Percentiles rank a stretch among this genome's conserved stretches.
Evolutionary conservation across 2,888 invertebrate genomes (phyloP).

Genomic region (Acrocera orbiculus): DNA sequence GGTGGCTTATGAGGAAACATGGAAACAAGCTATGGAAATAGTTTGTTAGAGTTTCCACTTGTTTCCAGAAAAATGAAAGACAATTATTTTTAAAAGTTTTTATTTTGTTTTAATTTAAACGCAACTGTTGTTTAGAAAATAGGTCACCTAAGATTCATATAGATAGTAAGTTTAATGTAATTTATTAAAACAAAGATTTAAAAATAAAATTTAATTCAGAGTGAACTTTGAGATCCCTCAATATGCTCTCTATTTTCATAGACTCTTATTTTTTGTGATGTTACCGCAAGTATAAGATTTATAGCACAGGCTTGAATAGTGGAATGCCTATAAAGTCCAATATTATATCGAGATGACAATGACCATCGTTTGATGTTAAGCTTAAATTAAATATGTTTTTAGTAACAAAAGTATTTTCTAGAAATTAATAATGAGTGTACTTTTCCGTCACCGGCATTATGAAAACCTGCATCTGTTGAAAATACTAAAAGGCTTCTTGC

Average conservation of each 20-base stretch:
- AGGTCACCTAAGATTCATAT: too few species aligned
- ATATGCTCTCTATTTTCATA: constrained; percentile 72
- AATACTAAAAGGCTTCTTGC: constrained; percentile 87
- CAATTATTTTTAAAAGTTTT: too few species aligned
- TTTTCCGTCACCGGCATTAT: constrained; percentile 99
- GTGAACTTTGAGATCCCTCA: constrained; percentile 88
- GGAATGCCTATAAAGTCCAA: constrained; percentile 65
- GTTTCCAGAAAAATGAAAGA: too few species aligned
- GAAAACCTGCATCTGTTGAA: constrained; percentile 97
- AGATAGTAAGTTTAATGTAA: too few species aligned
- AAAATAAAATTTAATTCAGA: too few species aligned
- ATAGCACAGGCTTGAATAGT: constrained; percentile 87
- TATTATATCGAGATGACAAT: constrained; percentile 58
- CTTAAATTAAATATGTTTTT: constrained; percentile 3
- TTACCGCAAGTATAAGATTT: constrained; percentile 95
- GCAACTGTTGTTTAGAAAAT: too few species aligned
- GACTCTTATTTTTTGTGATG: constrained; percentile 62
- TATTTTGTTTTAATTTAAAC: too few species aligned
- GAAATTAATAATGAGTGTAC: constrained; percentile 20
- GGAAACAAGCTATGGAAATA: too few species aligned
- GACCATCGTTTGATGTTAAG: constrained; percentile 73
- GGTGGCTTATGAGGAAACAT: too few species aligned
- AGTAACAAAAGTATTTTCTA: not conserved
- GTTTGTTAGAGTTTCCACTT: too few species aligned
- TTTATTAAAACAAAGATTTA: too few species aligned